Evolutionary conservation across 2,113 vertebrate species (phyloP), one percentile per base, ranked within the genome.

Genomic region (Entelurus aequoreus): DNA sequence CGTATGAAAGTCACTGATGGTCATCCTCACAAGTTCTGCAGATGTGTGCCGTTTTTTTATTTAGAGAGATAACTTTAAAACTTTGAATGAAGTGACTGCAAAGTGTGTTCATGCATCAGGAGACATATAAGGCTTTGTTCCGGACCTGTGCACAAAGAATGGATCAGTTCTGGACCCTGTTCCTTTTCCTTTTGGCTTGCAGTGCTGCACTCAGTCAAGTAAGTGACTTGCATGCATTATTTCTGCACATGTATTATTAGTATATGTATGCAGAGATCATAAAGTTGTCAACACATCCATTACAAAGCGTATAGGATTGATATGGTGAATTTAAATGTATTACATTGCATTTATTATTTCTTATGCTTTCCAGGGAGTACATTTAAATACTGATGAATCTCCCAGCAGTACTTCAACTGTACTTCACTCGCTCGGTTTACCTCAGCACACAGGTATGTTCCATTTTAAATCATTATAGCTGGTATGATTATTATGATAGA

Each of bases 371-470:
- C 74, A 88, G 86, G 76, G 66, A 12, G 44, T 55, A 12, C 58
- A 50, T 69, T 36, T 66, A 55, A 68, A 28, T 48, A 47, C 60
- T 2, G 48, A 10, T 1, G 73, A 62, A 38, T 14, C 60, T 50
- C 50, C 14, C 60, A 75, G 56, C 55, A 28, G 28, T 28, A 52
- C 55, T 11, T 82, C 80, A 5, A 35, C 46, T 36, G 42, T 90
- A 60, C 86, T 88, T 15, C 69, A 50, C 3, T 79, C 76, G 13
- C 81, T 88, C 50, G 79, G 76, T 77, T 83, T 90, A 76, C 82
- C 87, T 65, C 77, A 69, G 44, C 75, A 81, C 36, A 88, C 88
- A 87, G 88, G 88, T 90, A 35, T 53, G n/a, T 28, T 9, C 12
- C 8, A 12, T 12, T 46, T 46, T 46, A 3, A 11, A 11, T 46